phyloP scores from a whole-genome alignment of 2,888 invertebrate species.

The Coecobrya sp. region DNA sequence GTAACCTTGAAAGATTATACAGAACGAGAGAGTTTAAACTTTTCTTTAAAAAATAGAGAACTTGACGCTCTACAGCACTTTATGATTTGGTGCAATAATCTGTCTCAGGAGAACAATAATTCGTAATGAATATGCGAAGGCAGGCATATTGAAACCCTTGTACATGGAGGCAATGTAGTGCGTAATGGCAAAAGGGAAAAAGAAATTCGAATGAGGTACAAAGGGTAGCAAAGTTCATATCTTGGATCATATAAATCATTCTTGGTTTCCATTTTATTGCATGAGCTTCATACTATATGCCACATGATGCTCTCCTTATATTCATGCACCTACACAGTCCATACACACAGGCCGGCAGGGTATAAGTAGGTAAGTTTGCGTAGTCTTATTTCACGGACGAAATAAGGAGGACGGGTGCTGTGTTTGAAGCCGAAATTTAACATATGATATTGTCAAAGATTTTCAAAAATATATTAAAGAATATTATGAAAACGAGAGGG shows the following conservation, averaged over 20 bases:
- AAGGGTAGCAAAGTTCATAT: conserved; percentile 86
- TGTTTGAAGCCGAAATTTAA: conserved; percentile 60
- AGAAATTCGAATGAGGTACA: conserved; percentile 54
- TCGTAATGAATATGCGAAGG: conserved; percentile 87
- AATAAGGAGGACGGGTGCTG: conserved; percentile 13
- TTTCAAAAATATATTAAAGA: conserved; percentile 70
- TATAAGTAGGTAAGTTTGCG: conserved; percentile 5
- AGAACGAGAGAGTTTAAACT: conserved; percentile 60
- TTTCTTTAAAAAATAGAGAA: conserved; percentile 46
- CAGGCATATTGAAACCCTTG: conserved; percentile 86
- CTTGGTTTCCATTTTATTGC: conserved; percentile 73
- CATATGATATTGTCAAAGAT: conserved; percentile 79
- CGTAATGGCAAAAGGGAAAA: conserved; percentile 37
- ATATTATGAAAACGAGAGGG: conserved; percentile 71
- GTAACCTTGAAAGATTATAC: neutral
- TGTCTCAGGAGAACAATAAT: conserved; percentile 86
- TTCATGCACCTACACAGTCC: neutral
- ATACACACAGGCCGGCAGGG: too few species aligned
- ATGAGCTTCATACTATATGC: conserved; percentile 48
- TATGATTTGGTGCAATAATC: conserved; percentile 87
- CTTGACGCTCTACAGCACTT: conserved; percentile 83
- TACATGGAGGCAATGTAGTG: neutral
- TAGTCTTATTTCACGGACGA: conserved; percentile 63
- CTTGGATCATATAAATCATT: conserved; percentile 86
- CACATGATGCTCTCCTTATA: conserved; percentile 55